Conservation (phyloP, 2,888 invertebrate species). For the Latrodectus elegans region DNA sequence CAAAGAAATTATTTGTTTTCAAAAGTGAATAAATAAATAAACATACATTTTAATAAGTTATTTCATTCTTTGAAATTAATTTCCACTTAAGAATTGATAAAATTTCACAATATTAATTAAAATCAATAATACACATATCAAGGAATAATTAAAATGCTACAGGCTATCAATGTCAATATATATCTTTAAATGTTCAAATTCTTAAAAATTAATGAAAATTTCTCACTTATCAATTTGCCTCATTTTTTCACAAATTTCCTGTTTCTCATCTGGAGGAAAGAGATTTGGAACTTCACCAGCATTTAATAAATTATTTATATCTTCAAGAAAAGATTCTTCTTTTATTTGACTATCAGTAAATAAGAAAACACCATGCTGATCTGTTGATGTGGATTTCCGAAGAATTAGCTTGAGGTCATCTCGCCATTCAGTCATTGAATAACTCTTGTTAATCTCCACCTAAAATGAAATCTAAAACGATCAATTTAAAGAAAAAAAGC, state of each 20-base stretch:
- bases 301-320: constrained; percentile 92
- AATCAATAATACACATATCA: too few relatives aligned
- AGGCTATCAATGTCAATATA: too few relatives aligned
- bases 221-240: constrained; percentile 85
- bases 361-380: constrained; percentile 90
- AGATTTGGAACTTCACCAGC: constrained; percentile 95
- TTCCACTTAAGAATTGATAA: too few relatives aligned
- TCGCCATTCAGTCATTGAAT: constrained; percentile 89
- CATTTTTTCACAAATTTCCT: constrained; percentile 95
- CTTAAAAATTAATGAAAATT: not conserved
- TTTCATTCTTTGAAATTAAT: too few relatives aligned
- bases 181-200: not conserved
- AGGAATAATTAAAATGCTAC: too few relatives aligned
- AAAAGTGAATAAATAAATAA: too few relatives aligned
- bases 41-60: too few relatives aligned
- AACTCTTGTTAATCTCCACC: constrained; percentile 92
- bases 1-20: too few relatives aligned
- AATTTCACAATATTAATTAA: too few relatives aligned
- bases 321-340: constrained; percentile 93
- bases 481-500: too few relatives aligned
- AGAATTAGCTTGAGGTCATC: constrained; percentile 91
- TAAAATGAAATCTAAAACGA: not conserved
- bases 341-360: constrained; percentile 95
- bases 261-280: constrained; percentile 88
- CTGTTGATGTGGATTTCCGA: constrained; percentile 86